These are phyloP conservation scores for Trichonephila inaurata DNA, from an alignment of 1,140 invertebrate species.

Conservation along the genomic window DNA sequence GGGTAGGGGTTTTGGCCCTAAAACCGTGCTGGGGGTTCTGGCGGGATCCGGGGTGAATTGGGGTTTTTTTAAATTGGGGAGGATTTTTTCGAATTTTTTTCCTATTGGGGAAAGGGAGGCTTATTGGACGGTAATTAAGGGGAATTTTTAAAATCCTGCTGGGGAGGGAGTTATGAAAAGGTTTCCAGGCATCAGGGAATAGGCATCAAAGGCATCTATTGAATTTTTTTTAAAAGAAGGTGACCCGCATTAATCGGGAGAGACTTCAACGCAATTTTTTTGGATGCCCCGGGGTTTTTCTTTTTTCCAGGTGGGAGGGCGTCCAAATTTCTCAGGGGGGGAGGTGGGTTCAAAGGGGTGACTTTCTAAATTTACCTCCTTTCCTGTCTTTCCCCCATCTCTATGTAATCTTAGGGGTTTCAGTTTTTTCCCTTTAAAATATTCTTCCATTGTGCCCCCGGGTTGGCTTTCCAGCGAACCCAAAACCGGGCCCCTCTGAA, in stretches of 20 bases:
- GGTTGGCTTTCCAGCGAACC: too few species aligned
- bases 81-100: too few species aligned
- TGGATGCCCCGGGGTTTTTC: not conserved
- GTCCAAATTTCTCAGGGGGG: not conserved
- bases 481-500: not conserved
- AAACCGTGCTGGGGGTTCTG: too few species aligned
- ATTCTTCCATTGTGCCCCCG: not conserved
- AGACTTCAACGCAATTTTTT: too few species aligned
- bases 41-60: rapidly evolving
- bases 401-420: not conserved
- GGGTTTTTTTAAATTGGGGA: not conserved
- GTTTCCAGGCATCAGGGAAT: not conserved
- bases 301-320: not conserved
- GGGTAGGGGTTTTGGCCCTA: rapidly evolving
- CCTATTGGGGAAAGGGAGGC: too few species aligned
- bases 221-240: not conserved
- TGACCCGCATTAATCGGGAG: not conserved
- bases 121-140: too few species aligned
- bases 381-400: rapidly evolving
- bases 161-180: too few species aligned
- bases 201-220: not conserved
- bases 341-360: not conserved
- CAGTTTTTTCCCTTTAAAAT: not conserved
- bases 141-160: too few species aligned
- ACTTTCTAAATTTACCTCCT: rapidly evolving